Evolutionary conservation across 2,797 vertebrate genomes (phyloP).

Genomic region (Silurus aristotelis): DNA sequence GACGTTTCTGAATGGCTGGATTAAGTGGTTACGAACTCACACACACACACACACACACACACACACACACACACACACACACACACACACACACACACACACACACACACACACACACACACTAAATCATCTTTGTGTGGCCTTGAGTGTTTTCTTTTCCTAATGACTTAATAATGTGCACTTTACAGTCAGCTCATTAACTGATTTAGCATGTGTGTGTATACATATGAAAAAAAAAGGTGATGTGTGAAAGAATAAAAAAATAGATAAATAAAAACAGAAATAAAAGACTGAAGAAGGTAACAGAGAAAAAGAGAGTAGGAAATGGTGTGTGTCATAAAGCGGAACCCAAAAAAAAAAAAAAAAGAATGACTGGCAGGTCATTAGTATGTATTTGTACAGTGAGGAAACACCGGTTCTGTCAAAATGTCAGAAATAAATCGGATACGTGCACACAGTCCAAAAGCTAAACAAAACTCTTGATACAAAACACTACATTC

Average conservation of each 20-base stretch:
- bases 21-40: not conserved
- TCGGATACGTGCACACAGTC: constrained; percentile 51
- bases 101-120: constrained; percentile 34
- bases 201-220: constrained; percentile 45
- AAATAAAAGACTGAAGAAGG: not conserved
- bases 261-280: not conserved
- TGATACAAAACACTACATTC: constrained; percentile 37
- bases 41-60: constrained; percentile 2
- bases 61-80: constrained; percentile 36
- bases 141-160: constrained; percentile 72
- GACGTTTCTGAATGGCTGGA: constrained; percentile 33
- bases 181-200: constrained; percentile 75
- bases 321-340: not conserved
- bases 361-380: not conserved
- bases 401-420: constrained; percentile 73
- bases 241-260: not conserved
- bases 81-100: constrained; percentile 28
- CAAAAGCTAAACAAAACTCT: constrained; percentile 61
- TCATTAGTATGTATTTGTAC: constrained; percentile 53
- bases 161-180: constrained; percentile 76
- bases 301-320: not conserved
- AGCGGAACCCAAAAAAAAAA: no score
- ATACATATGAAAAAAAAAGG: not conserved
- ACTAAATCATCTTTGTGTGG: constrained; percentile 67
- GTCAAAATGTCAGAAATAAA: constrained; percentile 70